Conservation (phyloP, 2,113 vertebrate genomes). For the Mionectes macconnelli region DNA sequence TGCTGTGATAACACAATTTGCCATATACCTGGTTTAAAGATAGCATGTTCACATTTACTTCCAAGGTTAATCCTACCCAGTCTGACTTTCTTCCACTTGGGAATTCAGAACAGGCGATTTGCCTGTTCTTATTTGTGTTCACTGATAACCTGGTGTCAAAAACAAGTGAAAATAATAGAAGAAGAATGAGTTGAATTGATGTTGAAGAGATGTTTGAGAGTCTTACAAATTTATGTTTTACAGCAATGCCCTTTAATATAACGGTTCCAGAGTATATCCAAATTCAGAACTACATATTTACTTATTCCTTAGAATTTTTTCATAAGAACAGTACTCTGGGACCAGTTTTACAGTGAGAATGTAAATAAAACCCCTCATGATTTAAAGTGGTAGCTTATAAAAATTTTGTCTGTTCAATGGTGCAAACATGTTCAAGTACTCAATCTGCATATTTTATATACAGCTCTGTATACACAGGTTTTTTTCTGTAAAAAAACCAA, state of each 20-base stretch:
- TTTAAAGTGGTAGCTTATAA: not conserved
- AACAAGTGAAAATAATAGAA: not conserved
- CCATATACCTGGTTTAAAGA: not conserved
- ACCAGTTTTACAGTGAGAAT: not conserved
- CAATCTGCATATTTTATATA: not conserved
- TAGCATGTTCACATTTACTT: not conserved
- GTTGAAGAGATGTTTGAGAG: not conserved
- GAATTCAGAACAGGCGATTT: not conserved
- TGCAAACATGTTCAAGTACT: not conserved
- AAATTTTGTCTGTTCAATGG: not conserved
- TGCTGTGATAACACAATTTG: not conserved
- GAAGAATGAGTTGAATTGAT: not conserved
- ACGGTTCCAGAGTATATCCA: not conserved
- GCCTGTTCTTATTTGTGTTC: not conserved
- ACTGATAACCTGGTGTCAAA: not conserved
- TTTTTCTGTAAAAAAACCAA: not conserved
- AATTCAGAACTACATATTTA: not conserved
- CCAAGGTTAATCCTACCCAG: not conserved
- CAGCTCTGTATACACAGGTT: not conserved
- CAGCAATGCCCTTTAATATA: not conserved
- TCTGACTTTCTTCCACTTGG: not conserved
- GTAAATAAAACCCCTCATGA: not conserved
- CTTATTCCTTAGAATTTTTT: not conserved
- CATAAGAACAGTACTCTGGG: not conserved
- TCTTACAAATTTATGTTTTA: not conserved